Conservation (phyloP, 1,140 invertebrate species). For the Oedothorax gibbosus region DNA sequence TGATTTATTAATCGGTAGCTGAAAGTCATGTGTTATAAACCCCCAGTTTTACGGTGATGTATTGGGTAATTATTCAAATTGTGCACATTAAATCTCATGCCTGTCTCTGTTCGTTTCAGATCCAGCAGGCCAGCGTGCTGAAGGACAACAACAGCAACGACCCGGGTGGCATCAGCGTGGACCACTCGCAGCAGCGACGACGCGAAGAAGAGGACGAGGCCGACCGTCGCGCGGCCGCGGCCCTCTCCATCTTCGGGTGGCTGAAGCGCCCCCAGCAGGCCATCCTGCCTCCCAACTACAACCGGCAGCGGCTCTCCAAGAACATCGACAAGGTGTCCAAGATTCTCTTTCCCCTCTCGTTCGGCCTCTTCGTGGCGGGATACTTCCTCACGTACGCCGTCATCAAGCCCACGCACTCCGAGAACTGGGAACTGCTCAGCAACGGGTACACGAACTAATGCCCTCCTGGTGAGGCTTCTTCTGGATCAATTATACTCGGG, state of each 20-base stretch:
- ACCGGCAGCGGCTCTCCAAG: conserved; percentile 80
- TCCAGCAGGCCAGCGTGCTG: conserved; percentile 32
- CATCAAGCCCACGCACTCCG: conserved; percentile 60
- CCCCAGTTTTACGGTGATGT: too few relatives aligned
- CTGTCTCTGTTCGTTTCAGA: not conserved
- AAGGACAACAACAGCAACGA: conserved; percentile 57
- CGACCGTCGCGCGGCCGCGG: not conserved
- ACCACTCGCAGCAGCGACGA: not conserved
- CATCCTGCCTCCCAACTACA: conserved; percentile 71
- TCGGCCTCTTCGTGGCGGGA: conserved; percentile 91
- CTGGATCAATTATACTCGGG: too few relatives aligned
- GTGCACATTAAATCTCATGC: too few relatives aligned
- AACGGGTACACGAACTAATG: conserved; percentile 42
- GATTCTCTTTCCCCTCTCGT: conserved; percentile 91
- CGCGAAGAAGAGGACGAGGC: not conserved
- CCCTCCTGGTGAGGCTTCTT: too few relatives aligned
- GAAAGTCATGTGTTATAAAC: too few relatives aligned
- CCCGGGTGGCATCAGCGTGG: conserved; percentile 1
- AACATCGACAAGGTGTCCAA: conserved; percentile 94
- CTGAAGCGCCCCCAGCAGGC: conserved; percentile 62
- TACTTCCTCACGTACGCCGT: conserved; percentile 87
- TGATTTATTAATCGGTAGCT: too few relatives aligned
- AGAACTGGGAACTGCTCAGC: conserved; percentile 62
- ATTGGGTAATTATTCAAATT: too few relatives aligned
- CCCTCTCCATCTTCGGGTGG: conserved; percentile 62